These are phyloP conservation scores for Mimumesa dahlbomi DNA, from an alignment of 2,888 invertebrate genomes.

Conservation along the genomic window DNA sequence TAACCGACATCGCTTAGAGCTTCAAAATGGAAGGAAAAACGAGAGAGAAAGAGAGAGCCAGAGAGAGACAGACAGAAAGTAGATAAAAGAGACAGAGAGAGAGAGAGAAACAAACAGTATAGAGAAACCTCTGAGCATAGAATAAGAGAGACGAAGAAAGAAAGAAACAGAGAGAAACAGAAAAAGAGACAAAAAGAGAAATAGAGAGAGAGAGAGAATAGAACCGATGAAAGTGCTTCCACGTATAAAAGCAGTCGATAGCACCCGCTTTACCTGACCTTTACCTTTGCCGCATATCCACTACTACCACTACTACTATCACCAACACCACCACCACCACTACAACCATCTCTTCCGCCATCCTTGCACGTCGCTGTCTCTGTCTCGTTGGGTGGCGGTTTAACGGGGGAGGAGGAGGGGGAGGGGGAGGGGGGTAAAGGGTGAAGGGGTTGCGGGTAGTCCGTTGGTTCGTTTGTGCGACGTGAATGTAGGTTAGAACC, in stretches of 20 bases:
- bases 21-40: no score
- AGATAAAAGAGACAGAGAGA: no score
- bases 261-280: constrained; percentile 66
- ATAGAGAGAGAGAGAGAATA: constrained; percentile 40
- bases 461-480: constrained; percentile 48
- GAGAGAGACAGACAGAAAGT: no score
- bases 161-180: background rate
- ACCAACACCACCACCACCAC: no score
- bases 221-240: constrained; percentile 52
- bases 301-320: no score
- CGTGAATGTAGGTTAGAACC: constrained; percentile 64
- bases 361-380: constrained; percentile 21
- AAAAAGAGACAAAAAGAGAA: background rate
- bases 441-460: no score
- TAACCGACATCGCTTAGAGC: no score
- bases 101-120: no score
- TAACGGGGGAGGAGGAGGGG: constrained; percentile 2
- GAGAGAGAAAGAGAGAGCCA: no score
- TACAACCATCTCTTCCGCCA: constrained; percentile 3
- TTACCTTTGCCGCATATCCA: constrained; percentile 71
- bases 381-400: constrained; percentile 30
- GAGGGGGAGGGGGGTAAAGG: constrained; percentile 12
- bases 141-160: background rate
- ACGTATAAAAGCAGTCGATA: constrained; percentile 63
- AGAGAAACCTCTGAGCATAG: no score